Evolutionary conservation across 1,140 invertebrate genomes (phyloP), one percentile per base, ranked within the genome.

Genomic region (Scaptomyza montana): DNA sequence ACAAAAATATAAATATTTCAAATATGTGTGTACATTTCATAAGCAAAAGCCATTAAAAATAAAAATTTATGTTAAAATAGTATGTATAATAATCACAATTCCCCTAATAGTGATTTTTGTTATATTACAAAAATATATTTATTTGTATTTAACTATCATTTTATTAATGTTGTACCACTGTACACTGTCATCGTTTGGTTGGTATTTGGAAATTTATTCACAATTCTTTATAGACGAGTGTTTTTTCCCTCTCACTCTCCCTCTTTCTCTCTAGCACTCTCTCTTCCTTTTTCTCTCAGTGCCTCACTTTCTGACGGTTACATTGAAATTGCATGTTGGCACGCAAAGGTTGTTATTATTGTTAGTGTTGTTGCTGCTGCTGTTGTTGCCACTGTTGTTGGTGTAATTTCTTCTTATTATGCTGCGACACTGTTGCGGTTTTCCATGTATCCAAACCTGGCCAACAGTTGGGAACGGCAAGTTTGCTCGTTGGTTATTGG

Each of bases 391-490:
- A 66, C 67, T 76, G 78, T 70, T 78, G 81, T 86, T 86, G 82
- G 51, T 81, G 79, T 86, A 87, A 87, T 87, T 71, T 86, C 82
- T 87, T 86, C 82, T 82, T 87, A 87, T 86, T 86, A 86, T 86
- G 82, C 82, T 86, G 82, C 82, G 82, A 86, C 82, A 86, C 82
- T 82, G 80, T 71, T 76, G 63, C 65, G 70, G 63, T 61, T 73
- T 66, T 54, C 54, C 63, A 53, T 71, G 36, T 65, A 45, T n/a
- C 43, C 19, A 19, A 45, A 19, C 46, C 7, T 50, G 39, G 47
- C 49, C 33, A 49, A n/a, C 49, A 21, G 60, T 30, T n/a, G 21
- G 30, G 28, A 9, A 10, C 54, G 68, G 50, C 5, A 9, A 46
- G 54, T 13, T 43, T 49, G 28, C 63, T 87, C 75, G 82, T 41